phyloP scores from a whole-genome alignment of 2,888 invertebrate species.

The Trissolcus japonicus region DNA sequence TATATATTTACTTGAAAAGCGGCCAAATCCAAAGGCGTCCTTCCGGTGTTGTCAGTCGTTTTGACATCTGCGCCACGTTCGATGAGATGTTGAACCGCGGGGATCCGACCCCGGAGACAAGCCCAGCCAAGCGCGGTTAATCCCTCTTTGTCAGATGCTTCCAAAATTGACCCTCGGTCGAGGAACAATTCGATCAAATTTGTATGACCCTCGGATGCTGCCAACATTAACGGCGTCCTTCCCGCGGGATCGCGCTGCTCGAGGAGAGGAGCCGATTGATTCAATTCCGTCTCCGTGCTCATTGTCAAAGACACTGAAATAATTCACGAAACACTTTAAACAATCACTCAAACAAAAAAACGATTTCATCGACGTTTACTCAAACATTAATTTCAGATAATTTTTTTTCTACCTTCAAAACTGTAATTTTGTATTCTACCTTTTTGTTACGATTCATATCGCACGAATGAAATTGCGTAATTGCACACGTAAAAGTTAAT shows the following conservation, averaged over 20 bases:
- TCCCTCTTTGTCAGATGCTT: conserved; percentile 90
- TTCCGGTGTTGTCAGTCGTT: conserved; percentile 89
- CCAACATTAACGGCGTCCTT: conserved; percentile 91
- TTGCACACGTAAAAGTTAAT: too few species aligned
- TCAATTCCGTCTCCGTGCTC: conserved; percentile 61
- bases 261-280: conserved; percentile 75
- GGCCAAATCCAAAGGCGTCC: conserved; percentile 94
- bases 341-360: too few species aligned
- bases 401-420: too few species aligned
- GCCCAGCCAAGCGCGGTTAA: conserved; percentile 94
- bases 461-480: too few species aligned
- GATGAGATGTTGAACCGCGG: conserved; percentile 84
- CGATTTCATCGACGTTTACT: too few species aligned
- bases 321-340: conserved; percentile 14
- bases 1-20: conserved; percentile 79
- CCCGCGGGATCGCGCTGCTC: conserved; percentile 85
- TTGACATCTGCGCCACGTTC: conserved; percentile 90
- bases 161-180: conserved; percentile 87
- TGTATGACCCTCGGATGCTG: conserved; percentile 93
- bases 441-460: too few species aligned
- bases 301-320: conserved; percentile 62
- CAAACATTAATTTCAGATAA: too few species aligned
- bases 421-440: too few species aligned
- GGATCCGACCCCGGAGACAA: conserved; percentile 88
- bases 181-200: conserved; percentile 91